A percentile compares a stretch with the other conserved stretches of the same genome.
Evolutionary conservation across 2,888 invertebrate genomes (phyloP).

Genomic region (Phorcus lineatus): DNA sequence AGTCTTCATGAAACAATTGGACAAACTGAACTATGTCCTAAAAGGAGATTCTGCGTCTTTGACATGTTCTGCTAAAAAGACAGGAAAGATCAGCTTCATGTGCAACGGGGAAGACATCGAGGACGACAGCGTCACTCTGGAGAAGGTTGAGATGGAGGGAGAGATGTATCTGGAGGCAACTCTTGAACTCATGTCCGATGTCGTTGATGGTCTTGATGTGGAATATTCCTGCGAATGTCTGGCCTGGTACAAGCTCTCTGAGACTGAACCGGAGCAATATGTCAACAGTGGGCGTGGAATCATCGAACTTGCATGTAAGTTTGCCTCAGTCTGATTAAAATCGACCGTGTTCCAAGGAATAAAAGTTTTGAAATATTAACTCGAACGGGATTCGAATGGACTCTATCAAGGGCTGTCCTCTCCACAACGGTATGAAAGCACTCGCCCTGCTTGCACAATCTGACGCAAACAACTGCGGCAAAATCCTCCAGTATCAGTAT

Average conservation of each 20-base stretch:
- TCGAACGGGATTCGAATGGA: too few species aligned
- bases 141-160: neutral
- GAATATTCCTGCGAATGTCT: slow-evolving; percentile 37
- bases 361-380: too few species aligned
- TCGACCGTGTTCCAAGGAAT: too few species aligned
- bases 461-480: too few species aligned
- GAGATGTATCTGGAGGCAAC: slow-evolving; percentile 13
- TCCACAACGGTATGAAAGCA: too few species aligned
- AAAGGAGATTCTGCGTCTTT: slow-evolving; percentile 30
- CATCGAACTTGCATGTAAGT: slow-evolving; percentile 38
- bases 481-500: too few species aligned
- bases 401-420: too few species aligned
- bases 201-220: neutral
- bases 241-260: slow-evolving; percentile 31
- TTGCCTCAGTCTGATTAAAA: too few species aligned
- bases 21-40: slow-evolving; percentile 30
- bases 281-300: slow-evolving; percentile 29
- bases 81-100: slow-evolving; percentile 34
- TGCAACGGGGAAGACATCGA: slow-evolving; percentile 25
- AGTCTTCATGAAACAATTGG: slow-evolving; percentile 30
- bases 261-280: slow-evolving; percentile 13
- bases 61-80: slow-evolving; percentile 29
- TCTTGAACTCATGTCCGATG: slow-evolving; percentile 17
- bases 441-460: too few species aligned
- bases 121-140: neutral